Evolutionary conservation across 1,140 invertebrate species (phyloP), one percentile per base, ranked within the genome.

Genomic region (Drosophila parvula): DNA sequence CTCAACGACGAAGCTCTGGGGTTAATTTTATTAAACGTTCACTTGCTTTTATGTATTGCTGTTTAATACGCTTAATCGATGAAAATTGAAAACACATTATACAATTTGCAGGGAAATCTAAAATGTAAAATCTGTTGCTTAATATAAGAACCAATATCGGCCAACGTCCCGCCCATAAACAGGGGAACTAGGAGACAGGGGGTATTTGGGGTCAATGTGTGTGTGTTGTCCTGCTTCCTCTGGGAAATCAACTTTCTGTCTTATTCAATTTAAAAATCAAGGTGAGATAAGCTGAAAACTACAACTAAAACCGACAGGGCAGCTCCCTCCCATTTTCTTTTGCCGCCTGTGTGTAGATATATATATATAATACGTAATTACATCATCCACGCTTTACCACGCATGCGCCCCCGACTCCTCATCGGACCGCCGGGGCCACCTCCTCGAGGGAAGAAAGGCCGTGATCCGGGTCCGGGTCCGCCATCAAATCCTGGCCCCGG

Each of bases 361-460:
- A 50, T 79, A 79, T 14, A 40, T 51, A 79, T 50, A 59, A 82
- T 88, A 81, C 62, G 63, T 76, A 69, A 89, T 91, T 90, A 90
- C 84, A 89, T 83, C 83, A 86, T 85, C 90, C 90, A 91, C 74
- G 83, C 64, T 84, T 84, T 91, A 89, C 90, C 86, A 62, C 90
- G 90, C 83, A 88, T 91, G 58, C 90, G 86, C 27, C 86, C 80
- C 43, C 79, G 74, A 14, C 81, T 55, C 32, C 85, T 57, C 71
- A 79, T 78, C 10, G 81, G 83, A 32, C 85, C 90, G 10, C 90
- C 80, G 12, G 28, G 28, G 11, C 73, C 55, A 7, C 81, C 77
- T 11, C 74, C 67, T 3, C 81, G 64, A 16, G 48, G 70, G 51
- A 85, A 90, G 62, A 79, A 90, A 7, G 70, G 78, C 8, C 67